These are phyloP conservation scores for honey bee (Apis mellifera) DNA, from an alignment of 1,140 invertebrate genomes.

Conservation along the genomic window DNA sequence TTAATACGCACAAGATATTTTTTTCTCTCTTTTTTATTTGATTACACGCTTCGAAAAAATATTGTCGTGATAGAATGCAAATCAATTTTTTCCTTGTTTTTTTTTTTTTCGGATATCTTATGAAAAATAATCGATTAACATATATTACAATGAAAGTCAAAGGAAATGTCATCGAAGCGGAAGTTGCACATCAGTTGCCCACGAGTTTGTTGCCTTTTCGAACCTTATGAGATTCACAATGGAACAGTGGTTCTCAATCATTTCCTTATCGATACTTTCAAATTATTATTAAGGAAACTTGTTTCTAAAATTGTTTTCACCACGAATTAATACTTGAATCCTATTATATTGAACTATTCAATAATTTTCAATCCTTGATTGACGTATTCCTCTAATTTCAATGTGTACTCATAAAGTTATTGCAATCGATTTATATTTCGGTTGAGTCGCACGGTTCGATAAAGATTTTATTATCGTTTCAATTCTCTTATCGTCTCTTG, in stretches of 20 bases:
- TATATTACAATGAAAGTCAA: neutral
- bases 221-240: conserved; percentile 16
- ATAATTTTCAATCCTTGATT: neutral
- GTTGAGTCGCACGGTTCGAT: neutral
- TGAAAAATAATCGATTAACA: neutral
- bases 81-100: no score
- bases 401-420: neutral
- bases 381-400: neutral
- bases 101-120: no score
- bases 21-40: no score
- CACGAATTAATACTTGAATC: neutral
- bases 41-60: no score
- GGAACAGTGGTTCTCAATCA: conserved; percentile 12
- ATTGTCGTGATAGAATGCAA: no score
- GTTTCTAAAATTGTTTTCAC: neutral
- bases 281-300: neutral
- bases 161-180: conserved; percentile 29
- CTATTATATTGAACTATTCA: no score
- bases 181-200: conserved; percentile 37
- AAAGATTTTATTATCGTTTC: neutral
- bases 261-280: neutral
- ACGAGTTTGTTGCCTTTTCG: conserved; percentile 16
- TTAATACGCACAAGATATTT: no score
- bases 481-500: neutral
- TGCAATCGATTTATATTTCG: neutral